Evolutionary conservation across 2,888 invertebrate species (phyloP).

Genomic region (Chromoteleia sp.): DNA sequence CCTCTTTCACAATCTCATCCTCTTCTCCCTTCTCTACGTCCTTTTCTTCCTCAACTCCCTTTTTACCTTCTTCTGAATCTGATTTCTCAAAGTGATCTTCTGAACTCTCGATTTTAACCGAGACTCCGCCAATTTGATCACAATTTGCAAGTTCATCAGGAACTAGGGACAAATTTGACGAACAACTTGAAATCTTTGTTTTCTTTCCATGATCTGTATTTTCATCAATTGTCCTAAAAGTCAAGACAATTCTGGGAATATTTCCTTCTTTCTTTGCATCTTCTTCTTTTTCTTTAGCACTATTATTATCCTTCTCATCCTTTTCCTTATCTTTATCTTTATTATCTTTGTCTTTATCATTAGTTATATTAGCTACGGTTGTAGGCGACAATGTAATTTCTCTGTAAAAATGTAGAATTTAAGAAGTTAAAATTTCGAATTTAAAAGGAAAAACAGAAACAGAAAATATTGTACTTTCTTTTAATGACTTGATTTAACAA

Average conservation of each 20-base stretch:
- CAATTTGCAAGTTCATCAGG: constrained; percentile 82
- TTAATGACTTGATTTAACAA: too few relatives aligned
- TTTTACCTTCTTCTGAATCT: constrained; percentile 85
- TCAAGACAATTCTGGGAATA: constrained; percentile 88
- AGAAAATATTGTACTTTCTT: too few relatives aligned
- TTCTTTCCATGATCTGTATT: constrained; percentile 83
- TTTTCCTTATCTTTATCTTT: constrained; percentile 29
- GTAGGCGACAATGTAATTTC: constrained; percentile 15
- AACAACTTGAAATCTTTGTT: constrained; percentile 82
- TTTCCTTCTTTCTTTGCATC: constrained; percentile 77
- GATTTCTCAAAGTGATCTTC: constrained; percentile 85
- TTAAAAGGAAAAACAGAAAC: too few relatives aligned
- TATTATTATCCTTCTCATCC: constrained; percentile 38
- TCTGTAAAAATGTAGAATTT: too few relatives aligned
- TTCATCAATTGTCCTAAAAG: constrained; percentile 85
- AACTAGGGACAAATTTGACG: constrained; percentile 81
- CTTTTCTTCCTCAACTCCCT: constrained; percentile 35
- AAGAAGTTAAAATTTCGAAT: too few relatives aligned
- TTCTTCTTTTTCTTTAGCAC: constrained; percentile 42
- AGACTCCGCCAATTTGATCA: constrained; percentile 82
- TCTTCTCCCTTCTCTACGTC: constrained; percentile 37
- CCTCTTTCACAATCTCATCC: constrained; percentile 62
- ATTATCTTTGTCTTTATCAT: constrained; percentile 21
- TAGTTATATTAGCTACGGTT: background rate
- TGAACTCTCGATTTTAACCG: constrained; percentile 82